Evolutionary conservation across 2,797 vertebrate genomes (phyloP).

Genomic region (Sebastes miniatus): DNA sequence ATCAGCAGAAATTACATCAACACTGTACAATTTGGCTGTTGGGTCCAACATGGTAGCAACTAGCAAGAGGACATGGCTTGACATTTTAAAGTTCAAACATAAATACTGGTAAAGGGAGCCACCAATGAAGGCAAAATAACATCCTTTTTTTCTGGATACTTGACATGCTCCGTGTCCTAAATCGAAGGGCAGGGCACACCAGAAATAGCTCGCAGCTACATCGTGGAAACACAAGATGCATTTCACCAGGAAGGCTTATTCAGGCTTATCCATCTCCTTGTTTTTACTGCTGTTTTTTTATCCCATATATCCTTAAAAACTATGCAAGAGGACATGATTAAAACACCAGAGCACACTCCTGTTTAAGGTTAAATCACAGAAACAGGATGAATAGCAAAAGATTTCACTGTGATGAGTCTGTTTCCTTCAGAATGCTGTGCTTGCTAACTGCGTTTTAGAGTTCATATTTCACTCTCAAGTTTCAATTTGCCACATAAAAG

Average conservation of each 20-base stretch:
- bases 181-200: background rate
- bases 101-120: background rate
- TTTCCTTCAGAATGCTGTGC: background rate
- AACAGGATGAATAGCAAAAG: background rate
- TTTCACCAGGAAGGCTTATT: background rate
- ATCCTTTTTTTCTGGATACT: background rate
- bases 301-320: background rate
- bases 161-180: background rate
- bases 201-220: background rate
- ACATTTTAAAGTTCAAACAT: background rate
- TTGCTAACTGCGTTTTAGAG: background rate
- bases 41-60: background rate
- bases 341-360: background rate
- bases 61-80: background rate
- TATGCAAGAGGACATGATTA: background rate
- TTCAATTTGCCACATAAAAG: constrained; percentile 1
- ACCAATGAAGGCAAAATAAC: background rate
- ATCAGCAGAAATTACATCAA: background rate
- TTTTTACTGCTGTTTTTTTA: background rate
- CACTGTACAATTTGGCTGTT: background rate
- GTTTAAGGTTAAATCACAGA: background rate
- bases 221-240: background rate
- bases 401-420: background rate
- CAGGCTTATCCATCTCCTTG: background rate
- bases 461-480: constrained; percentile 1